Evolutionary conservation across 1,140 invertebrate genomes (phyloP), one percentile per base, ranked within the genome.

Genomic region (Musca vetustissima): DNA sequence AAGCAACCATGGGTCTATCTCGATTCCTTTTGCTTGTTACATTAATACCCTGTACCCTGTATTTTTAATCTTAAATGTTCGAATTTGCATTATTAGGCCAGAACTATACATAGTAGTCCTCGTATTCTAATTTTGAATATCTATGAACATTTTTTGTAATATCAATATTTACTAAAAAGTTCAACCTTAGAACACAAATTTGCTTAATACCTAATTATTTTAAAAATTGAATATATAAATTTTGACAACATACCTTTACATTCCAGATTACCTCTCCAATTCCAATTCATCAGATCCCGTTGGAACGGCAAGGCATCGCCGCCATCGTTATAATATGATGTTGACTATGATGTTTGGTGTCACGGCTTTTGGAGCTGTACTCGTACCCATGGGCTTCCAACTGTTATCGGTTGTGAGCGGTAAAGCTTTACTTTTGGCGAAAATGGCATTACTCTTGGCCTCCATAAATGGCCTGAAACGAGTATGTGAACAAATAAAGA

Each of bases 381-480:
- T 92, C 0, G 84, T 92, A 11, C 90, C 91, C 1, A 89, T 93
- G 88, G 90, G 90, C 32, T 92, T 92, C 69, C 90, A 92, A 74
- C 91, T 92, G 75, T 83, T 93, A 0, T 90, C 91, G 0, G 89
- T 92, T 0, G 82, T 93, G 0, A 91, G 90, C 13, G 91, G 91
- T 24, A 93, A 93, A 82, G 90, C 91, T 0, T 74, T 93, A 1
- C 73, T 93, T 0, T 76, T 93, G 49, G 89, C 91, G 1, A 93
- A 92, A 83, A 88, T 93, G 86, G 91, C 91, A 0, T 78, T 93
- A 2, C 86, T 92, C n/a, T 76, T 93, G 1, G 89, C 90, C 11
- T 90, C 90, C 1, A 91, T 93, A 68, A 90, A 92, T 75, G 91
- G 91, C 4, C 77, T 92, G 6, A 92, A 91, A 72, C 88, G 89